A percentile compares a stretch with the other conserved stretches of the same genome.
Conservation (phyloP, 2,888 invertebrate species). For the Lampropteryx suffumata region DNA sequence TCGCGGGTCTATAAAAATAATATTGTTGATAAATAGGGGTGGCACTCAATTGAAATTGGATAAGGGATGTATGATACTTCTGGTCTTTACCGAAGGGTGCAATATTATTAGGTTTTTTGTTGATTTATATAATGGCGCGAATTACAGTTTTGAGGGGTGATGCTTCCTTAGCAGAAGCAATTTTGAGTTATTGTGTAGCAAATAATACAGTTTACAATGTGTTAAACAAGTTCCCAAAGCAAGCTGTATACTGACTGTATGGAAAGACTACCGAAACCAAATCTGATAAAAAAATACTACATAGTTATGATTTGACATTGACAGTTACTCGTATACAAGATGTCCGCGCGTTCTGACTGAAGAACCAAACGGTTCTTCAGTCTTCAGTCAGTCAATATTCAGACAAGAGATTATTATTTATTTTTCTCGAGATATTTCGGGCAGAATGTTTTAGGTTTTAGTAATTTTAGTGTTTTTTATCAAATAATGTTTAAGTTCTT, state of each 20-base stretch:
- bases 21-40: conserved; percentile 59
- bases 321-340: conserved; percentile 5
- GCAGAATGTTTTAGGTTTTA: too few relatives aligned
- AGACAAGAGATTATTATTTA: too few relatives aligned
- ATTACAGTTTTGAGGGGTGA: conserved; percentile 48
- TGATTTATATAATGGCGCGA: conserved; percentile 69
- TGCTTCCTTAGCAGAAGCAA: conserved; percentile 28
- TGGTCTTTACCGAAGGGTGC: conserved; percentile 49
- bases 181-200: conserved; percentile 20
- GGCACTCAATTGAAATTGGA: conserved; percentile 51
- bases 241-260: conserved; percentile 8
- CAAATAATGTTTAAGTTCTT: too few relatives aligned
- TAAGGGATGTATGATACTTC: conserved; percentile 43
- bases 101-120: conserved; percentile 62
- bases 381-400: too few relatives aligned
- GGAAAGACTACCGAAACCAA: not conserved
- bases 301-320: conserved; percentile 10
- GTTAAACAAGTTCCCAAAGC: conserved; percentile 13
- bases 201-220: conserved; percentile 12
- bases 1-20: conserved; percentile 76
- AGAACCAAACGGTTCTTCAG: too few relatives aligned
- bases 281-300: conserved; percentile 8
- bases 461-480: too few relatives aligned
- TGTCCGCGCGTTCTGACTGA: not conserved
- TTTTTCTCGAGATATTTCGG: too few relatives aligned